These are phyloP conservation scores for Bubo bubo DNA, from an alignment of 2,113 vertebrate genomes.

Conservation along the genomic window DNA sequence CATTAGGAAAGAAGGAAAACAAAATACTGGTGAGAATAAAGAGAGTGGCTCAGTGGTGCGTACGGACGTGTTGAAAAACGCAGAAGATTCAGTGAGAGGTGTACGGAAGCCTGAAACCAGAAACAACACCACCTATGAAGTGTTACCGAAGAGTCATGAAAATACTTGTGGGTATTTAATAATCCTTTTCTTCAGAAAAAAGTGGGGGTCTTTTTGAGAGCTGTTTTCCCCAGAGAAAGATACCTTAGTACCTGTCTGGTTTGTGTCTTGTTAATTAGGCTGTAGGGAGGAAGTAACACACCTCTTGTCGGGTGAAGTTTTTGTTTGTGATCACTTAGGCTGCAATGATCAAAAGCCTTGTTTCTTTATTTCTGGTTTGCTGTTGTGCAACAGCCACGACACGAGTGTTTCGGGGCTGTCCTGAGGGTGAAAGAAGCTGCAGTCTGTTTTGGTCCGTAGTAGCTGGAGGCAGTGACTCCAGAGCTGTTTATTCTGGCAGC, in stretches of 20 bases:
- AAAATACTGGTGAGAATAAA: not conserved
- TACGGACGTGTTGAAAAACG: rapidly evolving
- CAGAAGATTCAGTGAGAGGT: not conserved
- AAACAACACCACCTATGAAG: not conserved
- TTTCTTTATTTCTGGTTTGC: not conserved
- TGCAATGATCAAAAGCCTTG: too few relatives aligned
- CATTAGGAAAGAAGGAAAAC: not conserved
- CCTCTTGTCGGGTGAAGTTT: not conserved
- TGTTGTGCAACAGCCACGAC: not conserved
- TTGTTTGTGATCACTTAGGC: not conserved
- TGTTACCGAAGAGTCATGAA: rapidly evolving
- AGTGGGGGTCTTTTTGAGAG: not conserved
- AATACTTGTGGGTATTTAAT: not conserved
- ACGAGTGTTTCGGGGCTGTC: not conserved
- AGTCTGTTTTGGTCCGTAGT: not conserved
- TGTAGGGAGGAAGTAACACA: not conserved
- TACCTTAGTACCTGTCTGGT: rapidly evolving
- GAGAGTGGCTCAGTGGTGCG: rapidly evolving
- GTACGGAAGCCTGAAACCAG: not conserved
- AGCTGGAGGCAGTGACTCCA: not conserved
- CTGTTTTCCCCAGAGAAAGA: not conserved
- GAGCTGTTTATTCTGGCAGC: not conserved
- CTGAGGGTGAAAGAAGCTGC: not conserved
- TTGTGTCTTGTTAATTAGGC: not conserved
- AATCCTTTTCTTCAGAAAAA: not conserved